Evolutionary conservation across 2,113 vertebrate genomes (phyloP).

Genomic region (Mus pahari): DNA sequence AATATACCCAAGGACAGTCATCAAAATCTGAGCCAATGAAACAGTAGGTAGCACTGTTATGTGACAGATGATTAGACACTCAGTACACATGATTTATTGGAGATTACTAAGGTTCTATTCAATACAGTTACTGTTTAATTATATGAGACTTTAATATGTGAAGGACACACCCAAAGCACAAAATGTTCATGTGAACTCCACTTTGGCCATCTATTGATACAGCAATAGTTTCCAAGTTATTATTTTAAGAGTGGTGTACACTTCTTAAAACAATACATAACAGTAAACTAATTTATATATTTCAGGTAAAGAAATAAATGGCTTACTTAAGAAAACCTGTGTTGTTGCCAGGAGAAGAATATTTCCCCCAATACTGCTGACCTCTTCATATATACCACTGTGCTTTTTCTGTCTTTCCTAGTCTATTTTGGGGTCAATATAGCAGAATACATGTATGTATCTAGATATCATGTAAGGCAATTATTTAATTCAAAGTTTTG

Average conservation of each 20-base stretch:
- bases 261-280: not conserved
- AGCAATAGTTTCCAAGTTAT: not conserved
- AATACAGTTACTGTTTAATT: not conserved
- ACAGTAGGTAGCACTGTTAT: not conserved
- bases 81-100: not conserved
- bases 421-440: not conserved
- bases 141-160: not conserved
- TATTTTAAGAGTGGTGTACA: not conserved
- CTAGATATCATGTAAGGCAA: not conserved
- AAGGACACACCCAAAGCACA: not conserved
- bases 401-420: not conserved
- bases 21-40: not conserved
- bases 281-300: not conserved
- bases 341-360: not conserved
- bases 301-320: not conserved
- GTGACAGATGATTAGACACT: not conserved
- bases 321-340: not conserved
- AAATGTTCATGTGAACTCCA: not conserved
- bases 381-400: not conserved
- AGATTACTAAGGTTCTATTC: not conserved
- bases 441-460: not conserved
- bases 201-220: not conserved
- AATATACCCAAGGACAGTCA: not conserved
- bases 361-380: not conserved
- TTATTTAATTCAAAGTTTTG: not conserved